Conservation (phyloP, 2,888 invertebrate genomes). For the Caprella mutica region DNA sequence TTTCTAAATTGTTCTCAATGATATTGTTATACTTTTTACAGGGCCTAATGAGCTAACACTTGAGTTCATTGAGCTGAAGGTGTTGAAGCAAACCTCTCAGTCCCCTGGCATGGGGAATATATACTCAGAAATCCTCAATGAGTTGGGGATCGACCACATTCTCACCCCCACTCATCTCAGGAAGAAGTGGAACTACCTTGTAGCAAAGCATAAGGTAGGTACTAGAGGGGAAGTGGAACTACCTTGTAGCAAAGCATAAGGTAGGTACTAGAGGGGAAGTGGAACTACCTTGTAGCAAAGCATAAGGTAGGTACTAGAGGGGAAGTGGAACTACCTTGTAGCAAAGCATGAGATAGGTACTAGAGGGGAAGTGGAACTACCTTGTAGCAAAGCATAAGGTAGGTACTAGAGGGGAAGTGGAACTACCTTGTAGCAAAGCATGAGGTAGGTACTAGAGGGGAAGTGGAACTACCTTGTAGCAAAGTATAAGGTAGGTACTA, state of each 20-base stretch:
- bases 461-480: too few species aligned
- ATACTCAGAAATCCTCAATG: conserved; percentile 29
- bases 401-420: too few species aligned
- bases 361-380: too few species aligned
- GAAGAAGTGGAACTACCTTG: conserved; percentile 34
- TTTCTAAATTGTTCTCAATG: too few species aligned
- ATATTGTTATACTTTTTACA: conserved; percentile 1
- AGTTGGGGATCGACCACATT: conserved; percentile 32
- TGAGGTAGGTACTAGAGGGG: too few species aligned
- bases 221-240: not conserved
- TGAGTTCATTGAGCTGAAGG: conserved; percentile 25
- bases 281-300: too few species aligned
- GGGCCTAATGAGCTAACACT: conserved; percentile 31
- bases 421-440: too few species aligned
- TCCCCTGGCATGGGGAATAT: conserved; percentile 24
- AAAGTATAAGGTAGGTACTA: too few species aligned
- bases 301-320: too few species aligned
- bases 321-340: too few species aligned
- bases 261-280: not conserved
- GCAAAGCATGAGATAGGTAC: too few species aligned
- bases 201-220: conserved; percentile 31
- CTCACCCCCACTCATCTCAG: conserved; percentile 29
- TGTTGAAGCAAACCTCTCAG: conserved; percentile 21
- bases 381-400: too few species aligned
- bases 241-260: not conserved